Base-by-base conservation (phyloP, 1,140 invertebrate genomes). In the Oppia nitens region DNA sequence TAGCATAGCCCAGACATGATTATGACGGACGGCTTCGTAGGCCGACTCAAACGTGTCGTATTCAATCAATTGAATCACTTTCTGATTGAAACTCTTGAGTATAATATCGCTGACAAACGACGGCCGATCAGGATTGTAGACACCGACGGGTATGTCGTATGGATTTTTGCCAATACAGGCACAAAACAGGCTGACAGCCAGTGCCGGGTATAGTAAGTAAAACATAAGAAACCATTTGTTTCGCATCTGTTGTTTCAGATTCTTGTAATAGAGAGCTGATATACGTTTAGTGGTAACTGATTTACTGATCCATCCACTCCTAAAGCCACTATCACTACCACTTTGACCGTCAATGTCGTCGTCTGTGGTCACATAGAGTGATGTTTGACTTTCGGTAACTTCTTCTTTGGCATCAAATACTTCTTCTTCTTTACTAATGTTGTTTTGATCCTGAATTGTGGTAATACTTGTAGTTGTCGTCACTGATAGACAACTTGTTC, bases 151-250 rank as follows among this genome's bases (percentile, higher is more conserved):
- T 0, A 96, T 76, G 47, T 84, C 82, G 52, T 79, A 81, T 0
- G 92, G 91, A 69, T 91, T 85, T 27, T 85, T 78, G 59, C 91
- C 92, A 64, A 95, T 90, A 24, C 89, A 87, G 62, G 92, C 70
- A 71, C 90, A 94, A 76, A 95, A 95, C 6, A 94, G 77, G 55
- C 91, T 83, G n/a, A 89, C 87, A 75, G 94, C 87, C 72, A 88
- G 82, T 2, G 91, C 83, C 29, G 90, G 90, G 64, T 94, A 72
- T 9, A 83, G 81, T 66, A 94, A 90, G 66, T 93, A 87, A 73
- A 94, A 94, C 28, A 73, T 53, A 17, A 73, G 60, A 58, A 73
- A 23, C 2, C 49, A 55, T 25, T 51, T 29, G 28, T 62, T 62
- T 20, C 61, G 21, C 17, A 52, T 11, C 25, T 62, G 29, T 47